A percentile compares a stretch with the other conserved stretches of the same genome.
Conservation (phyloP, 1,140 invertebrate genomes). For the Gryllus bimaculatus region DNA sequence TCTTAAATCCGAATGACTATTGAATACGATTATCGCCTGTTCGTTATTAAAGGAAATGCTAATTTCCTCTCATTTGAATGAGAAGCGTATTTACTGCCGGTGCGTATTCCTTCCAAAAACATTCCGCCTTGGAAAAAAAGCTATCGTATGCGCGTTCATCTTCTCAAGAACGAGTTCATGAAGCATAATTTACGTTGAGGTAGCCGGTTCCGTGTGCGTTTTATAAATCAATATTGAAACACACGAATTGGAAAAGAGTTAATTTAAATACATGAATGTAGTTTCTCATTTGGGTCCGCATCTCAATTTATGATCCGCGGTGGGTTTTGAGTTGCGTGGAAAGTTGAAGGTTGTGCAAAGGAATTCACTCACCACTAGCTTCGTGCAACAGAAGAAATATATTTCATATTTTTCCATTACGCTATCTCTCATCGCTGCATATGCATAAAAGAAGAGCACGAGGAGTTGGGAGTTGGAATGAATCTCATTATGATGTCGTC, state of each 20-base stretch:
- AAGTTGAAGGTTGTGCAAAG: background rate
- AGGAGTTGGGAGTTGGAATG: background rate
- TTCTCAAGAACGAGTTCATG: background rate
- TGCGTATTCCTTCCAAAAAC: background rate
- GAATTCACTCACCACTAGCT: background rate
- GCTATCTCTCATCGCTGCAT: background rate
- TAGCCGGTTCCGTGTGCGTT: background rate
- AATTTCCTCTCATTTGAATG: background rate
- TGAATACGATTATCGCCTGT: background rate
- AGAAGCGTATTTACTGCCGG: background rate
- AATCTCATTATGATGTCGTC: background rate
- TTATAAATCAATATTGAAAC: background rate
- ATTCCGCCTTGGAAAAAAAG: background rate
- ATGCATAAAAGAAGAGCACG: background rate
- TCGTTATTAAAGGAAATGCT: background rate
- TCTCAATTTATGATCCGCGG: background rate
- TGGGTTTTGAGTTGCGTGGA: background rate
- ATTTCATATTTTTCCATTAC: background rate
- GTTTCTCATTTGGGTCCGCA: background rate
- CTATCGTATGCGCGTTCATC: background rate
- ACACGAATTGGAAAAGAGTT: background rate
- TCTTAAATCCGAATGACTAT: background rate
- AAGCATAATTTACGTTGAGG: background rate
- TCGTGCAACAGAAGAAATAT: background rate
- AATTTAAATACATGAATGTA: conserved; percentile 1